A percentile compares a stretch with the other conserved stretches of the same genome.
These are phyloP conservation scores for Hecatera dysodea DNA, from an alignment of 2,888 invertebrate species.

Conservation along the genomic window DNA sequence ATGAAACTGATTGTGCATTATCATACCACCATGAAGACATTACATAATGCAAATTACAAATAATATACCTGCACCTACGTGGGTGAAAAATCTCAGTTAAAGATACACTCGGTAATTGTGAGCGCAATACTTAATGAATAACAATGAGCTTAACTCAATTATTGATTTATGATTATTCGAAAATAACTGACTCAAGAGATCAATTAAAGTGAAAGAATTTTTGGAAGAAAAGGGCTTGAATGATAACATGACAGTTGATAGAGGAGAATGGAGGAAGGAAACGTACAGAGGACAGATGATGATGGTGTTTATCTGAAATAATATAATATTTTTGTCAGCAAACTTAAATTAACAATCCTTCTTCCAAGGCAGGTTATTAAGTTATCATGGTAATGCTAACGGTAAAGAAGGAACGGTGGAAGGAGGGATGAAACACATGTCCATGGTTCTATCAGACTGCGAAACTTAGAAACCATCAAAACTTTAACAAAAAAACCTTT, in stretches of 20 bases:
- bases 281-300: background rate
- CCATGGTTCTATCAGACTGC: too few relatives aligned
- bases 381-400: too few relatives aligned
- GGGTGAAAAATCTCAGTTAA: slow-evolving; percentile 28
- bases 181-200: background rate
- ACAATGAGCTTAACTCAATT: slow-evolving; percentile 8
- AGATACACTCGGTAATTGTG: background rate
- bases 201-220: too few relatives aligned
- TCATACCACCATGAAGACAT: slow-evolving; percentile 50
- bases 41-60: slow-evolving; percentile 35
- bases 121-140: background rate
- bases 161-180: slow-evolving; percentile 1
- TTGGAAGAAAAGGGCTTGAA: background rate
- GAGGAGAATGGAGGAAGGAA: too few relatives aligned
- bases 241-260: too few relatives aligned
- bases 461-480: too few relatives aligned
- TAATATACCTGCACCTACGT: slow-evolving; percentile 8
- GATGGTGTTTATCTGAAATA: too few relatives aligned
- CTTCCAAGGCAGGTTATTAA: too few relatives aligned
- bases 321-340: background rate
- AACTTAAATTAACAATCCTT: background rate
- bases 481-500: too few relatives aligned
- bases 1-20: slow-evolving; percentile 50
- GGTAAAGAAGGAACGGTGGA: too few relatives aligned
- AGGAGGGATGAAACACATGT: too few relatives aligned